Percentiles rank a stretch among this genome's conserved stretches.
Evolutionary conservation across 2,113 vertebrate species (phyloP).

Genomic region (Ciconia stormi): DNA sequence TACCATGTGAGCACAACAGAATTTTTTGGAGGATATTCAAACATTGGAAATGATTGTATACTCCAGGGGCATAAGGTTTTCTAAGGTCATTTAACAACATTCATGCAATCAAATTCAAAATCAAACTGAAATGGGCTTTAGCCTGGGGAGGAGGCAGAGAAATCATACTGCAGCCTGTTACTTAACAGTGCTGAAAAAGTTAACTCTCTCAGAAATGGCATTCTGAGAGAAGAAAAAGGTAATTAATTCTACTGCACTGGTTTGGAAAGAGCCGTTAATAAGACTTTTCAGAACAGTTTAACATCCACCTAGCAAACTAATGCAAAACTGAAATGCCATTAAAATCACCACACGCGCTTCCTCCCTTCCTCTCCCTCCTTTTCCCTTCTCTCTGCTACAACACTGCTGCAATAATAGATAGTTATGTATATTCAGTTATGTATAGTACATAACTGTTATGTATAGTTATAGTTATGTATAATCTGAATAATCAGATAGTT

Average conservation of each 20-base stretch:
- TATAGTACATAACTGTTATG: too few species aligned
- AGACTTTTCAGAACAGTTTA: neutral
- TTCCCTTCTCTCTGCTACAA: neutral
- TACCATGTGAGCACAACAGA: neutral
- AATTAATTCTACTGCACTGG: neutral
- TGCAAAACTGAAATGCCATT: neutral
- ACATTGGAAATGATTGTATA: neutral
- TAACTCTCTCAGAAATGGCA: neutral
- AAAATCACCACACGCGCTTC: neutral
- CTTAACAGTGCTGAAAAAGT: neutral
- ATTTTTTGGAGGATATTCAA: neutral
- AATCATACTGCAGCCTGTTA: neutral
- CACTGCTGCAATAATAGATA: neutral
- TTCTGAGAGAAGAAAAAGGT: neutral
- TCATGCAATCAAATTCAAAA: neutral
- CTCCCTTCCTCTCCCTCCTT: neutral
- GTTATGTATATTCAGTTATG: neutral
- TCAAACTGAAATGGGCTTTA: neutral
- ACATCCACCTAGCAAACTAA: neutral
- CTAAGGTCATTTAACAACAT: neutral
- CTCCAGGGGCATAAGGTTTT: neutral
- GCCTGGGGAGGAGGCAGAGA: neutral
- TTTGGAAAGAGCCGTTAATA: neutral
- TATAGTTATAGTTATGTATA: neutral
- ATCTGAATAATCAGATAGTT: neutral